These are phyloP conservation scores for Scaptodrosophila lebanonensis DNA, from an alignment of 1,140 invertebrate genomes.

Conservation along the genomic window DNA sequence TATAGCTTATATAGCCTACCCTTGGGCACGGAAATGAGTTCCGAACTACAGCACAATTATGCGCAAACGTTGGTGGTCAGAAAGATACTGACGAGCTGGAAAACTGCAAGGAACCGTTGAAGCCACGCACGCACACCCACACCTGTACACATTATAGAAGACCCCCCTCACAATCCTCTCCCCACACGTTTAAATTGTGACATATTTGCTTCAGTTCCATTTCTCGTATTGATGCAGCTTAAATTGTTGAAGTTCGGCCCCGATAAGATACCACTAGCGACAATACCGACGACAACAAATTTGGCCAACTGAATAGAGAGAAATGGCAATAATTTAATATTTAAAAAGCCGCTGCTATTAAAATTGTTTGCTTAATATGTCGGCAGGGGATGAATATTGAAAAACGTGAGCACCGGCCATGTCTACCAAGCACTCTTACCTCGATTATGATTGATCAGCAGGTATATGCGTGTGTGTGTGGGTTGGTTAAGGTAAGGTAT, in stretches of 20 bases:
- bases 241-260: slow-evolving; percentile 59
- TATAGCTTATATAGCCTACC: no score
- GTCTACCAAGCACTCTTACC: no score
- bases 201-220: slow-evolving; percentile 31
- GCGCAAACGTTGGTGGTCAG: slow-evolving; percentile 31
- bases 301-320: slow-evolving; percentile 7
- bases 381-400: slow-evolving; percentile 27
- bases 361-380: slow-evolving; percentile 7
- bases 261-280: slow-evolving; percentile 53
- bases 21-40: background rate
- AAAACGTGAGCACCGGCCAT: slow-evolving; percentile 21
- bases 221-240: slow-evolving; percentile 67
- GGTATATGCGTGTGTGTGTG: background rate
- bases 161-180: background rate
- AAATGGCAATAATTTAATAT: slow-evolving; percentile 13
- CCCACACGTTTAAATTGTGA: slow-evolving; percentile 23
- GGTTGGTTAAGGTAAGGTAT: no score
- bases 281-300: slow-evolving; percentile 4
- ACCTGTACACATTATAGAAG: slow-evolving; percentile 4
- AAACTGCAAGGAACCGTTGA: slow-evolving; percentile 12
- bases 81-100: slow-evolving; percentile 39
- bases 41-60: slow-evolving; percentile 25
- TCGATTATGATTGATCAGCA: slow-evolving; percentile 27
- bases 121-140: no score
- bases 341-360: background rate